Conservation (phyloP, 2,113 vertebrate genomes). For the Gymnorhina tibicen region DNA sequence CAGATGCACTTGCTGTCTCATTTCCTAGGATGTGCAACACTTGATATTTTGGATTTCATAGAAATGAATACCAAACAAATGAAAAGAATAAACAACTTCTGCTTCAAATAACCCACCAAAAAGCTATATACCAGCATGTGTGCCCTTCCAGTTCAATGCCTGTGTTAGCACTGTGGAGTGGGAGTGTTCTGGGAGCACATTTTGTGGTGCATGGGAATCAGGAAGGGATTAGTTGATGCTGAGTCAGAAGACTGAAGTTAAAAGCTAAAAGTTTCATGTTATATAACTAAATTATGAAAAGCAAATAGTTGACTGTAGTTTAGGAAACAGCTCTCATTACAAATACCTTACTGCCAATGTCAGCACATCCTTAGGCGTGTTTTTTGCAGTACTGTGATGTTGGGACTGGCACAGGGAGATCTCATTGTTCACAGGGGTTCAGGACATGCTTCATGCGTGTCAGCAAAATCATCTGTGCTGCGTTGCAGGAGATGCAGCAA, state of each 20-base stretch:
- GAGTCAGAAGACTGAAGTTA: not conserved
- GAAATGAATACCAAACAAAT: not conserved
- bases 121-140: not conserved
- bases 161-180: accelerated
- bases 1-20: not conserved
- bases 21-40: not conserved
- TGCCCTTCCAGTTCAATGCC: not conserved
- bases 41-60: not conserved
- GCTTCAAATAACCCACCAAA: not conserved
- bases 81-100: not conserved
- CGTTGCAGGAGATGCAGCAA: not conserved
- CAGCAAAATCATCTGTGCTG: not conserved
- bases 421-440: not conserved
- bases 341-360: not conserved
- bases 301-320: not conserved
- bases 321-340: not conserved
- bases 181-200: not conserved
- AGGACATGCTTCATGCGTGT: not conserved
- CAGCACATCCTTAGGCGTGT: not conserved
- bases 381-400: not conserved
- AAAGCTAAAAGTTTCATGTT: not conserved
- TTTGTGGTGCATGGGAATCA: not conserved
- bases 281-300: not conserved
- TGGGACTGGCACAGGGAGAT: not conserved
- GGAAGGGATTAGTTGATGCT: not conserved